Base-by-base conservation (phyloP, 2,888 invertebrate genomes). In the Crossocerus cetratus region DNA sequence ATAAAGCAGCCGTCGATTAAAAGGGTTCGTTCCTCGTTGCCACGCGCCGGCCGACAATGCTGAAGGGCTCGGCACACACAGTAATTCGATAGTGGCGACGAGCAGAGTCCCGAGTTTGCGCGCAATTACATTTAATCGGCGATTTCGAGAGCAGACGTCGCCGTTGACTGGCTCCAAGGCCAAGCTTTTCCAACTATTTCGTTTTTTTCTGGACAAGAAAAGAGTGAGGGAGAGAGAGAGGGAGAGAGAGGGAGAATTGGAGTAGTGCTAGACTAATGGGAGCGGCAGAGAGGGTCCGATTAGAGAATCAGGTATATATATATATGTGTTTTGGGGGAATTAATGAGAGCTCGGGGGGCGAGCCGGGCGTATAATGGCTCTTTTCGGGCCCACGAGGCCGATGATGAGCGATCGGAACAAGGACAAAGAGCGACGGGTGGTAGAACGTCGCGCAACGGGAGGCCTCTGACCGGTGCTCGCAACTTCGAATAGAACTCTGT, bases 351-450 rank as follows among this genome's bases (percentile, higher is more conserved):
- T 59, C 76, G 49, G 75, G 57, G 60, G 60, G 69, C 68, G 66
- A 58, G 62, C 73, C n/a, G 13, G n/a, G 16, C 75, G 62, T 77
- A 76, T 78, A 83, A 77, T 80, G 77, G 80, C 74, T 80, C 76
- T 75, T 83, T 82, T 73, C 69, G 76, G 74, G 54, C 56, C 23
- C 42, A 61, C 18, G 45, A 59, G 62, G 72, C 59, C 49, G 23
- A 61, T 62, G 76, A 73, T 71, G 73, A 80, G 73, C 64, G 83
- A 85, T 84, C 81, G 78, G 81, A 84, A 86, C 82, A 85, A 83
- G 86, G 85, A 88, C 86, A 86, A 87, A 84, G 87, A 86, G 76
- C 86, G 78, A 75, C 84, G 72, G 85, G 83, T 79, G 84, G 86
- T 84, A 85, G 79, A 82, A 82, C 83, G 83, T 80, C 79, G 80